phyloP scores from a whole-genome alignment of 2,797 vertebrate species.

The Sebastes hopkinsi region DNA sequence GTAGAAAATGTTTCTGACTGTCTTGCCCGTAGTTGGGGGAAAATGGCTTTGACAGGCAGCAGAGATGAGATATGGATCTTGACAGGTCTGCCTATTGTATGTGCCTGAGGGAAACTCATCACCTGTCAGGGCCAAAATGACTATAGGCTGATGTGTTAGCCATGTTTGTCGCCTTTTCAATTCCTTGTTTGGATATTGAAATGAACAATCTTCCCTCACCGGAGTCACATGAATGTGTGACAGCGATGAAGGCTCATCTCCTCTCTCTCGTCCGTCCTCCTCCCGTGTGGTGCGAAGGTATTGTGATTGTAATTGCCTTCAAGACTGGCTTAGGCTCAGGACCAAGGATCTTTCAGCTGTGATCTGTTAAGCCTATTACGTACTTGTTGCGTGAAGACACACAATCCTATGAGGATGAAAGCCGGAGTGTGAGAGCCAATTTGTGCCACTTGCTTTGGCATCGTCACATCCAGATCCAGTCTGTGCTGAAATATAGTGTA shows the following conservation, averaged over 20 bases:
- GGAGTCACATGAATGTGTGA: conserved; percentile 16
- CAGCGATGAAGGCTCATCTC: conserved; percentile 23
- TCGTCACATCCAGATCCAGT: conserved; percentile 1
- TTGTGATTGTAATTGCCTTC: conserved; percentile 68
- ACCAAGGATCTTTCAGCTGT: conserved; percentile 65
- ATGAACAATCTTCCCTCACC: conserved; percentile 38
- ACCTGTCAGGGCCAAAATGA: conserved; percentile 57
- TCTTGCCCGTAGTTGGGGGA: conserved; percentile 4
- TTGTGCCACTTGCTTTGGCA: conserved; percentile 62
- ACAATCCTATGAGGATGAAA: conserved; percentile 58
- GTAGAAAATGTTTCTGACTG: conserved; percentile 26
- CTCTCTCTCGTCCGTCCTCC: background rate
- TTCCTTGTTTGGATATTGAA: conserved; percentile 56
- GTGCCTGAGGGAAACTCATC: conserved; percentile 58
- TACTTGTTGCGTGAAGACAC: conserved; percentile 70
- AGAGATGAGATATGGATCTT: conserved; percentile 50
- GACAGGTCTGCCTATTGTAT: conserved; percentile 62
- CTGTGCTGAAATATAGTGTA: conserved; percentile 29
- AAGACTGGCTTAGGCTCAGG: conserved; percentile 58
- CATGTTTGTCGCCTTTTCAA: conserved; percentile 40
- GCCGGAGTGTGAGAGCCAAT: conserved; percentile 52
- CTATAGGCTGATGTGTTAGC: conserved; percentile 41
- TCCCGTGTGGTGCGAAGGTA: conserved; percentile 23
- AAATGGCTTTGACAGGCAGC: conserved; percentile 46
- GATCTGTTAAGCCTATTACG: conserved; percentile 79